These are phyloP conservation scores for Limonius californicus DNA, from an alignment of 1,140 invertebrate genomes.

Conservation along the genomic window DNA sequence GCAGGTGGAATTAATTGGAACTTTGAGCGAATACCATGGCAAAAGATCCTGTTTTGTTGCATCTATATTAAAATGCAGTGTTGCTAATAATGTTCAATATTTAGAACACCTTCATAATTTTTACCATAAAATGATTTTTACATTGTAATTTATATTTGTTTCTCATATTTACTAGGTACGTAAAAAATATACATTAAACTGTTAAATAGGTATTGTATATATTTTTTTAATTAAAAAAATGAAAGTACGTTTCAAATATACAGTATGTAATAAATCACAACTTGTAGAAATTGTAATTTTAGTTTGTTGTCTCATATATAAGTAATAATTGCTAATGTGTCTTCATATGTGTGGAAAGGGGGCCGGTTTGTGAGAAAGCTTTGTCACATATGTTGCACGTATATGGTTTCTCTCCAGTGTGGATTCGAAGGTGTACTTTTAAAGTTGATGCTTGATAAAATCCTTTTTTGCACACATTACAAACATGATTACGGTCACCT, in stretches of 20 bases:
- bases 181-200: too few species aligned
- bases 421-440: conserved; percentile 57
- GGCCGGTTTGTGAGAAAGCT: conserved; percentile 33
- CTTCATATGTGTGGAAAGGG: conserved; percentile 24
- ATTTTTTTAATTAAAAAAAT: too few species aligned
- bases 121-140: neutral
- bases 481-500: conserved; percentile 38
- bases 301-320: too few species aligned
- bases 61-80: neutral
- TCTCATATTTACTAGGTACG: neutral
- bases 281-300: too few species aligned
- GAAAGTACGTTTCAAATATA: too few species aligned
- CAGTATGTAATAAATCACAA: too few species aligned
- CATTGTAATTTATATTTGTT: neutral
- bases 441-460: conserved; percentile 42
- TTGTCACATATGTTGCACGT: conserved; percentile 59
- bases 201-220: too few species aligned
- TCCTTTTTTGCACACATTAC: conserved; percentile 40
- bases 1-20: neutral
- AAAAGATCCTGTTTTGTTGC: neutral
- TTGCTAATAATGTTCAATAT: neutral
- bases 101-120: neutral
- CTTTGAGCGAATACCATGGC: neutral
- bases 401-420: conserved; percentile 67
- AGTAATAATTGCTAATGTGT: conserved; percentile 15